Conservation (phyloP, 2,113 vertebrate species). For the Tricholaema leucomelas region DNA sequence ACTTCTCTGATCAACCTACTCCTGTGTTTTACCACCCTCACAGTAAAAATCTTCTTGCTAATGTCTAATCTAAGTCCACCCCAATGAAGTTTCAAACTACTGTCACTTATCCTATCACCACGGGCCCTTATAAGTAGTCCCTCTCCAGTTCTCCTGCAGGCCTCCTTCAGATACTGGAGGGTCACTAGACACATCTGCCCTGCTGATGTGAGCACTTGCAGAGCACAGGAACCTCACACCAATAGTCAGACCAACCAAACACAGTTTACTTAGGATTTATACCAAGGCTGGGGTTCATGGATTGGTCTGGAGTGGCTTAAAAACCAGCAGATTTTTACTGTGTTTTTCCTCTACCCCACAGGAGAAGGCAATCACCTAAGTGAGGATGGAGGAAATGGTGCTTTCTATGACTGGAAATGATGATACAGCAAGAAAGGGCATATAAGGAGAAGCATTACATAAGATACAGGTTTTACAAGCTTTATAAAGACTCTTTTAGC, state of each 20-base stretch:
- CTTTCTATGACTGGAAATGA: not conserved
- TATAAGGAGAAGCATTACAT: slow-evolving; percentile 1
- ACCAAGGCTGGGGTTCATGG: not conserved
- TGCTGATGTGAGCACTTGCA: not conserved
- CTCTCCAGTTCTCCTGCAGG: no score
- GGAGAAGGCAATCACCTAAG: not conserved
- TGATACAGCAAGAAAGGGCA: not conserved
- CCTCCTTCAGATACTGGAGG: no score
- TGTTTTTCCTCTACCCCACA: not conserved
- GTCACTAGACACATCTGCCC: not conserved
- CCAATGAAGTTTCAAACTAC: no score
- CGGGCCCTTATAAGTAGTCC: no score
- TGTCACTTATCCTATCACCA: no score
- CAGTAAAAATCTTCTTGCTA: no score
- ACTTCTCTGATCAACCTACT: no score
- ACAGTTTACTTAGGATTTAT: not conserved
- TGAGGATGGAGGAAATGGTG: not conserved
- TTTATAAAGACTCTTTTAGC: slow-evolving; percentile 34
- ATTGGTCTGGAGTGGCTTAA: not conserved
- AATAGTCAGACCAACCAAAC: not conserved
- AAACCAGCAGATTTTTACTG: not conserved
- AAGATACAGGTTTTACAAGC: slow-evolving; percentile 22
- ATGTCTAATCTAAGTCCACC: no score
- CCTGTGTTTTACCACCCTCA: no score
- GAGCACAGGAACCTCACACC: not conserved